Evolutionary conservation across 2,888 invertebrate genomes (phyloP).

Genomic region (Chymomyza amoena): DNA sequence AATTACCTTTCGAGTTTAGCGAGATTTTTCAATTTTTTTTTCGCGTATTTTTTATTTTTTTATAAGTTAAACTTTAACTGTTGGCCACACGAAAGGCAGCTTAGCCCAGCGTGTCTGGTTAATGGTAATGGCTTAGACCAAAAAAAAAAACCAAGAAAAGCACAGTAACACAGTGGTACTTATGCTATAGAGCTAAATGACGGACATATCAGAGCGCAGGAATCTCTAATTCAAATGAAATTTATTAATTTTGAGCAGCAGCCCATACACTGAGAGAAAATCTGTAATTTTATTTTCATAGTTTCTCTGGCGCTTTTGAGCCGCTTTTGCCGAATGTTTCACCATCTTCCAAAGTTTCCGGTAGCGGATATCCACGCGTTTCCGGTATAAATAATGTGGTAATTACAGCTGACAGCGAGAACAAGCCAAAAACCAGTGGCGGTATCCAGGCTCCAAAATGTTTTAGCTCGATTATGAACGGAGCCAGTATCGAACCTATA

Average conservation of each 20-base stretch:
- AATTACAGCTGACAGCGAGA: conserved; percentile 84
- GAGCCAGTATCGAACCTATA: conserved; percentile 91
- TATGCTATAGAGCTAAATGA: conserved; percentile 21
- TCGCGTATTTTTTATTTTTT: conserved; percentile 9
- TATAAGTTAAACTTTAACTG: conserved; percentile 1
- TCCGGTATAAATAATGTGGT: conserved; percentile 86
- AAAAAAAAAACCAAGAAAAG: not conserved
- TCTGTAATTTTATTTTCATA: conserved; percentile 13
- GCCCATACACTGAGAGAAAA: conserved; percentile 11
- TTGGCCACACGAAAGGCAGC: conserved; percentile 26
- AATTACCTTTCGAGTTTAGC: conserved; percentile 64
- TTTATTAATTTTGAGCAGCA: conserved; percentile 33
- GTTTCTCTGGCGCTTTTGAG: not conserved
- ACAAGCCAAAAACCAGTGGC: conserved; percentile 85
- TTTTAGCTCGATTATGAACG: conserved; percentile 83
- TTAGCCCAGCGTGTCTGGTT: not conserved
- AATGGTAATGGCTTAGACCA: not conserved
- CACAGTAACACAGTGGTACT: not conserved
- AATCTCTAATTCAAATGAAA: conserved; percentile 46
- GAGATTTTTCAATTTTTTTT: conserved; percentile 42
- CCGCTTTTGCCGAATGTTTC: conserved; percentile 81
- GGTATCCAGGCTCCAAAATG: conserved; percentile 81
- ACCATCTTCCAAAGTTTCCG: conserved; percentile 90
- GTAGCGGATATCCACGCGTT: conserved; percentile 80
- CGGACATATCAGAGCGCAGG: conserved; percentile 54